A percentile compares a stretch with the other conserved stretches of the same genome.
Conservation (phyloP, 1,140 invertebrate species). For the Sinella curviseta region DNA sequence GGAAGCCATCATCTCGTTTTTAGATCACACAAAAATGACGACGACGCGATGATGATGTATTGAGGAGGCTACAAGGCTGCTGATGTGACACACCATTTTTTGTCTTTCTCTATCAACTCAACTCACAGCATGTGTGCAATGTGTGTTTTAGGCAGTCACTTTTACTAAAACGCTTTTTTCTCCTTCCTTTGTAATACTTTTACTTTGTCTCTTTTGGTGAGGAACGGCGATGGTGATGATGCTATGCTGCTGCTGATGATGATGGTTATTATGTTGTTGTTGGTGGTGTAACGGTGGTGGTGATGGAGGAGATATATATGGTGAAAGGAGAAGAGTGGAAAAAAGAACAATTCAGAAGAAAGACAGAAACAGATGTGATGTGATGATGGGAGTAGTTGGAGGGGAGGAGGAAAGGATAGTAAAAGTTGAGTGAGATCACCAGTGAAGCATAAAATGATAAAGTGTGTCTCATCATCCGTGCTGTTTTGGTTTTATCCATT, state of each 20-base stretch:
- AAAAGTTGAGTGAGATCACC: neutral
- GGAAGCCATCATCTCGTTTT: constrained; percentile 5
- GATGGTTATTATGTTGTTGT: neutral
- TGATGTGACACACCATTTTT: constrained; percentile 20
- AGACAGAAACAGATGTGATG: neutral
- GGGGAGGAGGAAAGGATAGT: neutral
- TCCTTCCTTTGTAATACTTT: no score
- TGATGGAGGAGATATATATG: no score
- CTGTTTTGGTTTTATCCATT: constrained; percentile 25
- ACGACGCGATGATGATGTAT: neutral
- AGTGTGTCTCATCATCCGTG: neutral
- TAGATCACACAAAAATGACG: neutral
- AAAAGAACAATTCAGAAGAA: neutral
- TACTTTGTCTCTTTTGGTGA: no score
- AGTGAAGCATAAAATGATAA: constrained; percentile 5
- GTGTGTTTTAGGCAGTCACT: constrained; percentile 21
- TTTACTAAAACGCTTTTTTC: neutral
- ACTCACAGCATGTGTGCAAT: constrained; percentile 16
- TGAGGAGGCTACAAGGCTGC: neutral
- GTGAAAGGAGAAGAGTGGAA: neutral
- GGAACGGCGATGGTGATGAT: neutral
- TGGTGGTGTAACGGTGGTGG: no score
- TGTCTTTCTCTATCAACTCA: neutral
- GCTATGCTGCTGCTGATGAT: no score
- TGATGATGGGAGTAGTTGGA: no score